phyloP scores from a whole-genome alignment of 2,888 invertebrate species.

The Hyles lineata region DNA sequence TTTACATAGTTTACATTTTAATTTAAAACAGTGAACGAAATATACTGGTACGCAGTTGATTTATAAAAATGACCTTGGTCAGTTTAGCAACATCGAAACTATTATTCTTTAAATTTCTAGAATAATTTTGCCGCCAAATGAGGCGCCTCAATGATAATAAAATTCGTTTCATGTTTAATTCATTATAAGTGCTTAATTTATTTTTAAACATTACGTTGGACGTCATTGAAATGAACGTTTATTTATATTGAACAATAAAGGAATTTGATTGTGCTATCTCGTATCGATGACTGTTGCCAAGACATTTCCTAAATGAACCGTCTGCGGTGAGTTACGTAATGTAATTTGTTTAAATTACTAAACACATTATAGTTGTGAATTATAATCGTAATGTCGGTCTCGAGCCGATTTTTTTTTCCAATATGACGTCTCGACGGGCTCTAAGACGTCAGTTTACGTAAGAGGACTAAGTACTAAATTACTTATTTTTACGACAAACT shows the following conservation, averaged over 20 bases:
- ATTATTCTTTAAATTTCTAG: conserved; percentile 38
- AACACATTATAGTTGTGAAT: background rate
- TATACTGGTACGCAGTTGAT: no score
- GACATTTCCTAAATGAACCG: conserved; percentile 32
- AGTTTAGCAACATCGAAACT: conserved; percentile 4
- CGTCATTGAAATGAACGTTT: conserved; percentile 32
- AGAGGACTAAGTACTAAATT: conserved; percentile 20
- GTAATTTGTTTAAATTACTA: background rate
- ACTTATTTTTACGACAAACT: conserved; percentile 9
- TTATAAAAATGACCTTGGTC: background rate
- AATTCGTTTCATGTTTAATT: conserved; percentile 41
- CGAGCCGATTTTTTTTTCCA: background rate
- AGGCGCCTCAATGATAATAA: conserved; percentile 44
- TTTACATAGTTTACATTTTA: background rate
- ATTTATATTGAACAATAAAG: conserved; percentile 34
- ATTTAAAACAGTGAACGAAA: background rate
- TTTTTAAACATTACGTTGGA: conserved; percentile 20
- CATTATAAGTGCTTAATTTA: conserved; percentile 15
- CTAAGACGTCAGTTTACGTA: background rate
- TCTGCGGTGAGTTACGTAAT: conserved; percentile 11
- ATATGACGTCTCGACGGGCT: background rate
- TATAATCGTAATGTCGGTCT: background rate
- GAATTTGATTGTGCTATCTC: conserved; percentile 37
- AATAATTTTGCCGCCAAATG: conserved; percentile 42
- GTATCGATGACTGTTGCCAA: conserved; percentile 37